Conservation (phyloP, 2,113 vertebrate species). For the Cranoglanis bouderius region DNA sequence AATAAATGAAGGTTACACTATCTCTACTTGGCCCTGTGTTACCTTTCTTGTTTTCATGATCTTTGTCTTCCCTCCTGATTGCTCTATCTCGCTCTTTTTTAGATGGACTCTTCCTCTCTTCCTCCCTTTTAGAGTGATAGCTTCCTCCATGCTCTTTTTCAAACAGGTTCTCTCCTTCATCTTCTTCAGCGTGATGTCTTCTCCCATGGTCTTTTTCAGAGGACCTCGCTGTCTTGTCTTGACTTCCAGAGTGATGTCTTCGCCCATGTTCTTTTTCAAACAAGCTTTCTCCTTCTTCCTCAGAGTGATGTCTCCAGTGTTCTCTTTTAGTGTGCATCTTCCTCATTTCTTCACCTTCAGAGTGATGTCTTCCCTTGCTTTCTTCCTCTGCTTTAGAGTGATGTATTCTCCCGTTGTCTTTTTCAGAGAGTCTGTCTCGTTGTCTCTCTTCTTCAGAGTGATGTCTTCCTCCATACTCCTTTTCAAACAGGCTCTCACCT, state of each 20-base stretch:
- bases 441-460: not conserved
- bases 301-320: constrained; percentile 11
- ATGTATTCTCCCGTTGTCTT: not conserved
- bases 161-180: too few relatives aligned
- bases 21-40: constrained; percentile 9
- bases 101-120: not conserved
- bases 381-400: not conserved
- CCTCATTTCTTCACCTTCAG: not conserved
- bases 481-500: constrained; percentile 25
- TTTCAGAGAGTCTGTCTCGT: not conserved
- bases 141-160: not conserved
- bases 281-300: constrained; percentile 3
- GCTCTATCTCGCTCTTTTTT: constrained; percentile 31
- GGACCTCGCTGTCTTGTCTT: constrained; percentile 17
- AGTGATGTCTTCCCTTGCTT: not conserved
- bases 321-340: constrained; percentile 28
- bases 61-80: constrained; percentile 31
- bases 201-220: constrained; percentile 1
- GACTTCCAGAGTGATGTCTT: constrained; percentile 10
- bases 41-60: constrained; percentile 50
- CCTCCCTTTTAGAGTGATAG: not conserved
- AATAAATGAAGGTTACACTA: not conserved
- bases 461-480: constrained; percentile 8
- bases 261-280: constrained; percentile 31
- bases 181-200: not conserved